Evolutionary conservation across 2,888 invertebrate genomes (phyloP).

Genomic region (Subacronicta megacephala): DNA sequence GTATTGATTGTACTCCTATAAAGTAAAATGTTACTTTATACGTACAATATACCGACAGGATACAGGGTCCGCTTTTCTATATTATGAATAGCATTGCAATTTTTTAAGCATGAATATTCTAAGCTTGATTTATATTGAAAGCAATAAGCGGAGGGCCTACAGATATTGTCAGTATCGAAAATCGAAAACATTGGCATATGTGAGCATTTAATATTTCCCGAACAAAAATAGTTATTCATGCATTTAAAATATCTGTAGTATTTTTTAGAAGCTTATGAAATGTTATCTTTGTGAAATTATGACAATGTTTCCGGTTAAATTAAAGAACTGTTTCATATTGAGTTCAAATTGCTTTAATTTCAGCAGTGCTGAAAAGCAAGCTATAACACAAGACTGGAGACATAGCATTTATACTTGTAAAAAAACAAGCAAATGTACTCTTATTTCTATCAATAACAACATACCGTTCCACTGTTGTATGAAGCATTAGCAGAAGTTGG

Average conservation of each 20-base stretch:
- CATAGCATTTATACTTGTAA: constrained; percentile 11
- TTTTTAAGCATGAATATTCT: constrained; percentile 27
- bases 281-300: background rate
- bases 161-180: constrained; percentile 36
- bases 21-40: constrained; percentile 54
- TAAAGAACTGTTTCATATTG: background rate
- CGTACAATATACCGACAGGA: constrained; percentile 40
- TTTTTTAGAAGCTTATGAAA: too few species aligned
- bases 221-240: background rate
- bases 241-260: background rate
- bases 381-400: constrained; percentile 14
- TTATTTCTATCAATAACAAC: constrained; percentile 27
- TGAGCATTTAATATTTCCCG: background rate
- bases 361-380: constrained; percentile 35
- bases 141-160: constrained; percentile 44
- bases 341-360: constrained; percentile 8
- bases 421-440: constrained; percentile 17
- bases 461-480: constrained; percentile 79
- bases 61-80: constrained; percentile 35
- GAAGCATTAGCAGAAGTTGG: constrained; percentile 70
- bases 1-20: constrained; percentile 93
- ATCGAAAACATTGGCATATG: constrained; percentile 23
- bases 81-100: constrained; percentile 10
- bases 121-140: constrained; percentile 20
- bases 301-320: constrained; percentile 20